These are phyloP conservation scores for Cecropterus lyciades DNA, from an alignment of 1,140 invertebrate genomes.

Conservation along the genomic window DNA sequence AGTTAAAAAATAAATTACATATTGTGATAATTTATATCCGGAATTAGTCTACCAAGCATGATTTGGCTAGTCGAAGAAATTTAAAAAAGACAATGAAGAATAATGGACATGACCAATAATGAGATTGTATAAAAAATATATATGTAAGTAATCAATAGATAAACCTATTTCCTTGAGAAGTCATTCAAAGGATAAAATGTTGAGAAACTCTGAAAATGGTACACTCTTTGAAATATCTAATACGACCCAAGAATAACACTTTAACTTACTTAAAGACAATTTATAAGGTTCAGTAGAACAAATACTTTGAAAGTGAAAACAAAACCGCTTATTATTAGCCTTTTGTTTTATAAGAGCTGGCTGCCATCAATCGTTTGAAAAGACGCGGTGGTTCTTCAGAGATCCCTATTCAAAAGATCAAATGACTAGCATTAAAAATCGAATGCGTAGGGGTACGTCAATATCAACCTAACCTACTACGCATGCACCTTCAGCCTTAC, in stretches of 20 bases:
- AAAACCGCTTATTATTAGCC: slow-evolving; percentile 36
- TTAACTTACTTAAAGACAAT: background rate
- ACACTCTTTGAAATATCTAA: no score
- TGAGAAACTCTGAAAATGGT: no score
- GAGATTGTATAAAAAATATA: no score
- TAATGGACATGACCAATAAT: no score
- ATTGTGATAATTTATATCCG: no score
- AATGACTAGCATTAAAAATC: slow-evolving; percentile 58
- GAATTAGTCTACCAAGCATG: no score
- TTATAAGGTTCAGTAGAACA: slow-evolving; percentile 5
- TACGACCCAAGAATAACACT: background rate
- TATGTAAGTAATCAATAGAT: no score
- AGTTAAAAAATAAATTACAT: no score
- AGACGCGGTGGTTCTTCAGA: slow-evolving; percentile 26
- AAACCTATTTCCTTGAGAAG: no score
- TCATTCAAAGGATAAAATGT: no score
- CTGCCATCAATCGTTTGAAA: slow-evolving; percentile 33
- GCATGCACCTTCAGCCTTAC: slow-evolving; percentile 72
- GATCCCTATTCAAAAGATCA: slow-evolving; percentile 35
- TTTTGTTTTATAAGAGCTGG: slow-evolving; percentile 21
- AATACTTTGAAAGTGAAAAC: slow-evolving; percentile 11
- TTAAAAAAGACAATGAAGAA: no score
- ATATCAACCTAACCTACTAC: slow-evolving; percentile 72
- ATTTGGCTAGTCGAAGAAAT: no score
- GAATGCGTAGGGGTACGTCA: slow-evolving; percentile 50